phyloP scores from a whole-genome alignment of 2,797 vertebrate species.

The Psittacula derbiana region DNA sequence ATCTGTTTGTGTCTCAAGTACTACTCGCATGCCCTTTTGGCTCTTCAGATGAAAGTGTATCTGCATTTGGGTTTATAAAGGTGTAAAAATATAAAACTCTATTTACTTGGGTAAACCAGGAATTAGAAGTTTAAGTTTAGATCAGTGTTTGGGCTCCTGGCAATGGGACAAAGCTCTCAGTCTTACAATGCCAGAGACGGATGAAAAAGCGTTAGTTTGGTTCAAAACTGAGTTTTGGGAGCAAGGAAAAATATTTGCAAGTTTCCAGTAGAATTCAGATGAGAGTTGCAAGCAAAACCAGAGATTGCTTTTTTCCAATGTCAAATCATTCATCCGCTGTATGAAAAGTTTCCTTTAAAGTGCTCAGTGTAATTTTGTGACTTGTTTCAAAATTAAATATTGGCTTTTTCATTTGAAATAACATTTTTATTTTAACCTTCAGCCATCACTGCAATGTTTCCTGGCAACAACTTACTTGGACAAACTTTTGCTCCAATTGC shows the following conservation, averaged over 20 bases:
- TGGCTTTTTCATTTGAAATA: neutral
- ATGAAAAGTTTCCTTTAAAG: neutral
- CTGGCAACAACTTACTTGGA: neutral
- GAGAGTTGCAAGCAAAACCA: neutral
- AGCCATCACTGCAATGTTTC: neutral
- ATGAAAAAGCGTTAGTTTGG: neutral
- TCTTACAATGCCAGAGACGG: neutral
- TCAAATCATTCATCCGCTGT: neutral
- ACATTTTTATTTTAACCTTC: neutral
- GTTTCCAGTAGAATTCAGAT: neutral
- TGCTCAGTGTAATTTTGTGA: neutral
- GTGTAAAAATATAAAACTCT: neutral
- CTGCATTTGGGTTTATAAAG: neutral
- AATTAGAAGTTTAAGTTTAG: slow-evolving; percentile 28
- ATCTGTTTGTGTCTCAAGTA: neutral
- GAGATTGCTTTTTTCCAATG: neutral
- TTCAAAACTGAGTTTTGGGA: neutral
- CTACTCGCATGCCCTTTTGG: neutral
- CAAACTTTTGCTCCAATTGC: neutral
- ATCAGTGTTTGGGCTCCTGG: neutral
- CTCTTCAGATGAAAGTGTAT: neutral
- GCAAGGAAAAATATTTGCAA: neutral
- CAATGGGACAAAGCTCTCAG: neutral
- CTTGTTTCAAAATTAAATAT: neutral
- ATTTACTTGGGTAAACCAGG: neutral